These are phyloP conservation scores for Ophonus ardosiacus DNA, from an alignment of 2,888 invertebrate genomes.

Conservation along the genomic window DNA sequence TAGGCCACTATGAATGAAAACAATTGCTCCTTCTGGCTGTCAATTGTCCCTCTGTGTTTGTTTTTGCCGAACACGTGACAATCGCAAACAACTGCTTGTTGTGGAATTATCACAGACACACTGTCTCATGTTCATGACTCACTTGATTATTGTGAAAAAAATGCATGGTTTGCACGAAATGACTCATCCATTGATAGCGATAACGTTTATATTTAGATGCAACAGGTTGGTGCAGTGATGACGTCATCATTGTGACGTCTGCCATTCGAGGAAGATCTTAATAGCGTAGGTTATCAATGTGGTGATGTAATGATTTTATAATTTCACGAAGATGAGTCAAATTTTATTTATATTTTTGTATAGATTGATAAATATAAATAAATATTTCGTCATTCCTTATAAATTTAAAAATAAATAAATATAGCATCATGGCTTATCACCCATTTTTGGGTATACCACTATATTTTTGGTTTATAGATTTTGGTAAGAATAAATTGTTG, in stretches of 20 bases:
- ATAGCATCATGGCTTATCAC: no score
- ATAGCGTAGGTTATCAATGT: background rate
- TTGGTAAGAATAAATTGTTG: no score
- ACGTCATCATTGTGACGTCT: conserved; percentile 11
- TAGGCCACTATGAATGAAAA: conserved; percentile 19
- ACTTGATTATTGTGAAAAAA: conserved; percentile 40
- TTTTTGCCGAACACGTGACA: conserved; percentile 50
- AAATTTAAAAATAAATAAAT: no score
- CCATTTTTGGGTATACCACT: no score
- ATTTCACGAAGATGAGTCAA: background rate
- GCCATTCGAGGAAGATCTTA: background rate
- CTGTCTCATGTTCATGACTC: conserved; percentile 33
- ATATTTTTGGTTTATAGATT: no score
- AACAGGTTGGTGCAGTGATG: conserved; percentile 23
- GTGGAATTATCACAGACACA: conserved; percentile 36
- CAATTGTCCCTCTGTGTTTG: conserved; percentile 38
- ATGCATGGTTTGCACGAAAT: conserved; percentile 15
- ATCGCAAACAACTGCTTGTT: conserved; percentile 26
- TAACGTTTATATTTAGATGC: conserved; percentile 55
- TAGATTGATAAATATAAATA: no score
- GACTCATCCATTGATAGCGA: conserved; percentile 60
- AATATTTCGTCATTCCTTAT: no score
- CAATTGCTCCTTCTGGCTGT: conserved; percentile 14
- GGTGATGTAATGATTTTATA: background rate
- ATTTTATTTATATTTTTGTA: background rate